Conservation (phyloP, 2,113 vertebrate genomes). For the Dipodomys merriami region DNA sequence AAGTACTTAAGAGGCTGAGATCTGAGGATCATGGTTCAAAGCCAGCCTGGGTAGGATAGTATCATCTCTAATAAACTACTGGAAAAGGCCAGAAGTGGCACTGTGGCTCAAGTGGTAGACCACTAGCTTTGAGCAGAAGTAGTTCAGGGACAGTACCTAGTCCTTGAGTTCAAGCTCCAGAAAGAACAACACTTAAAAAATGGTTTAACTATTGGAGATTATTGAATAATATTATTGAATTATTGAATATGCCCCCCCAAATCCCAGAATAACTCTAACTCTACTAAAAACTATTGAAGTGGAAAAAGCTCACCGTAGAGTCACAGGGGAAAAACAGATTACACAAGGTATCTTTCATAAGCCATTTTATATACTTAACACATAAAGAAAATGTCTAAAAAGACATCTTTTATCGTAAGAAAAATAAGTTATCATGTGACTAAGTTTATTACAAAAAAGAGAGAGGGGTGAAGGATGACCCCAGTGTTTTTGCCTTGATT, state of each 20-base stretch:
- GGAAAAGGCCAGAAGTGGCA: too few relatives aligned
- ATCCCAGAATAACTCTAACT: neutral
- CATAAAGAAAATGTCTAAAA: neutral
- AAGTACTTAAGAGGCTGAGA: too few relatives aligned
- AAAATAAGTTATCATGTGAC: neutral
- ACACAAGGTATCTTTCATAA: neutral
- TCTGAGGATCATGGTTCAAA: too few relatives aligned
- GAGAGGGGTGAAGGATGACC: neutral
- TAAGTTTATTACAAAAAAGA: neutral
- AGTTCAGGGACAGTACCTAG: too few relatives aligned
- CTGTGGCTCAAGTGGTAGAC: too few relatives aligned
- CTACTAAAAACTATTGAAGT: slow-evolving; percentile 31
- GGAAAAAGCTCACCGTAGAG: neutral
- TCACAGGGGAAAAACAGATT: neutral
- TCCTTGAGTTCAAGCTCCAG: too few relatives aligned
- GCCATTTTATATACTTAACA: neutral
- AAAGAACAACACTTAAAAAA: too few relatives aligned
- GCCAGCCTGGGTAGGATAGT: too few relatives aligned
- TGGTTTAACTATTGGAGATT: neutral
- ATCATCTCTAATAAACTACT: too few relatives aligned
- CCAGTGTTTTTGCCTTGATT: neutral
- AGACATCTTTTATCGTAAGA: neutral
- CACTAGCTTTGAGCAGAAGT: too few relatives aligned
- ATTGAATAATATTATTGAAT: neutral
- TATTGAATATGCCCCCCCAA: neutral